Conservation (phyloP, 2,797 vertebrate genomes). For the Austrolebias charrua region DNA sequence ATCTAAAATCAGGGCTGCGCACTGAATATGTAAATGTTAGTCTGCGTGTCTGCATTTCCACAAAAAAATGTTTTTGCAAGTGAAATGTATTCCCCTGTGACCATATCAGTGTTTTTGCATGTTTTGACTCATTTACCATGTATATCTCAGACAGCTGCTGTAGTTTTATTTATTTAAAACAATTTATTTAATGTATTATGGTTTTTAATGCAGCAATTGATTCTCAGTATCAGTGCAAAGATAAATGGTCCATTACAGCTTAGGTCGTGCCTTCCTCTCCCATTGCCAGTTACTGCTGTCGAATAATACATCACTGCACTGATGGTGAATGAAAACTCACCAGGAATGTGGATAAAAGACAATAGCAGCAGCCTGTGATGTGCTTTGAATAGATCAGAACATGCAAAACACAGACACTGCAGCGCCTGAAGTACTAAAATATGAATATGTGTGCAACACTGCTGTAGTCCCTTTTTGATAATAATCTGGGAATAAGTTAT, state of each 20-base stretch:
- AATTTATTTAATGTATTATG: constrained; percentile 10
- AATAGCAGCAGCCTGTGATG: not conserved
- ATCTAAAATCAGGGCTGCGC: constrained; percentile 30
- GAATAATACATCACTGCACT: constrained; percentile 1
- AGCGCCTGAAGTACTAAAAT: constrained; percentile 13
- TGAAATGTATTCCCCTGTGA: constrained; percentile 33
- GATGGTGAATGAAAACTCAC: constrained; percentile 11
- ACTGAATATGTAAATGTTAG: constrained; percentile 3
- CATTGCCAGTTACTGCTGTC: constrained; percentile 9
- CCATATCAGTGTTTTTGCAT: constrained; percentile 49
- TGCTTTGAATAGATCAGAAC: constrained; percentile 25
- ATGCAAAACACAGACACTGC: constrained; percentile 27
- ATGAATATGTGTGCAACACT: constrained; percentile 46
- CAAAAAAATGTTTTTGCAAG: constrained; percentile 47
- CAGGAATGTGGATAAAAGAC: constrained; percentile 1
- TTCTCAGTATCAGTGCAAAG: constrained; percentile 11
- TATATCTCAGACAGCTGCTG: constrained; percentile 14
- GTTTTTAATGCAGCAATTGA: constrained; percentile 15
- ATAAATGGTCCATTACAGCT: constrained; percentile 11
- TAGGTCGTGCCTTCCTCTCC: constrained; percentile 9
- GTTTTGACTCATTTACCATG: constrained; percentile 40
- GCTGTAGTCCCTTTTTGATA: constrained; percentile 41
- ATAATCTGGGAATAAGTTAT: constrained; percentile 5
- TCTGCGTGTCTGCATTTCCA: constrained; percentile 6
- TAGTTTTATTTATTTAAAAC: constrained; percentile 9